Percentiles rank a stretch among this genome's conserved stretches.
Evolutionary conservation across 2,797 vertebrate genomes (phyloP).

Genomic region (Acridotheres tristis): DNA sequence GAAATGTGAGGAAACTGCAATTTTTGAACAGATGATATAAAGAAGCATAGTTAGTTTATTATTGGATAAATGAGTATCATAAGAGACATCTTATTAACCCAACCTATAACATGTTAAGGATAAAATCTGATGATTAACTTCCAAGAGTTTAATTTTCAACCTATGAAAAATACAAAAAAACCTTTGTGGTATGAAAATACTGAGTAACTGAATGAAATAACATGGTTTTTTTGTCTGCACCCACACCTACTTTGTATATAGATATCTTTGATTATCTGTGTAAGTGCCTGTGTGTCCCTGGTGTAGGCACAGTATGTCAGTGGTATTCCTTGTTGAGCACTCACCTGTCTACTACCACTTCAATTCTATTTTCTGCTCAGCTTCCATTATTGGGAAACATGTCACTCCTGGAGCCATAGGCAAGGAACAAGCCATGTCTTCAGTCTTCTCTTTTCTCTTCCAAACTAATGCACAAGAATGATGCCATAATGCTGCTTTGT

Average conservation of each 20-base stretch:
- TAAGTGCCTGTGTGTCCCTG: neutral
- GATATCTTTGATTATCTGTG: neutral
- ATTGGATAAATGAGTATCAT: neutral
- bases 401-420: conserved; percentile 8
- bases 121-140: neutral
- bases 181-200: neutral
- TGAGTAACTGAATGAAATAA: neutral
- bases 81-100: neutral
- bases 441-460: conserved; percentile 30
- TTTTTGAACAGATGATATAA: neutral
- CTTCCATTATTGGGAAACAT: neutral
- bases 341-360: conserved; percentile 24
- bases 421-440: neutral
- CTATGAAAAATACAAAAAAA: neutral
- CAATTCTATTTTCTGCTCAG: conserved; percentile 38
- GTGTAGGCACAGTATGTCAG: neutral
- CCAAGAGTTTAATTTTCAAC: neutral
- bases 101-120: rapidly evolving
- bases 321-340: neutral
- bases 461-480: conserved; percentile 28
- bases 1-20: neutral
- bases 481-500: conserved; percentile 47
- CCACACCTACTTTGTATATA: neutral
- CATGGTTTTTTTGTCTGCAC: neutral
- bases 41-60: neutral